These are phyloP conservation scores for Athalia cordata DNA, from an alignment of 2,888 invertebrate species.

Conservation along the genomic window DNA sequence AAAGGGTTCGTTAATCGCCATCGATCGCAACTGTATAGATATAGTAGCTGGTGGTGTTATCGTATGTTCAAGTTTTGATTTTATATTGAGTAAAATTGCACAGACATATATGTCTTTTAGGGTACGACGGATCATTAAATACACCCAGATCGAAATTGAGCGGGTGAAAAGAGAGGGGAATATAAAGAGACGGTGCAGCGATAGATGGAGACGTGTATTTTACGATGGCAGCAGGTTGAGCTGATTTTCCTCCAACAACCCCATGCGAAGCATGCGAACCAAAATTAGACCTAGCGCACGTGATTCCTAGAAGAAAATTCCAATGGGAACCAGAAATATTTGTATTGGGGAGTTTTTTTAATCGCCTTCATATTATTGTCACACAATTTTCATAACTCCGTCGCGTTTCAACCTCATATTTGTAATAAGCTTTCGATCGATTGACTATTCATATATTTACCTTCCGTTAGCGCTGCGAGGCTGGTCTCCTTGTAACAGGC, in stretches of 20 bases:
- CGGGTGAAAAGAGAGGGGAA: not conserved
- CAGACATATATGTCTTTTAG: no score
- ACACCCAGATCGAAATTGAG: not conserved
- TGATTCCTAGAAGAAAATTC: not conserved
- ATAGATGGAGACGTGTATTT: conserved; percentile 38
- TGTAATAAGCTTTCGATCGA: conserved; percentile 18
- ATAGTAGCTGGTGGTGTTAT: no score
- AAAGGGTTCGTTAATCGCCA: no score
- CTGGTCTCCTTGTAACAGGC: conserved; percentile 86
- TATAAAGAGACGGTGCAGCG: not conserved
- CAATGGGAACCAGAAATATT: no score
- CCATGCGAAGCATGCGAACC: conserved; percentile 37
- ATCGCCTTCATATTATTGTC: not conserved
- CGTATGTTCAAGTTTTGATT: not conserved
- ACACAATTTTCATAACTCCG: not conserved
- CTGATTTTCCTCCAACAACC: conserved; percentile 6
- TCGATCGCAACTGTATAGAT: no score
- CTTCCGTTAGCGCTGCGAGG: conserved; percentile 84
- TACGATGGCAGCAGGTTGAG: conserved; percentile 4
- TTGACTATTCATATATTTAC: conserved; percentile 71
- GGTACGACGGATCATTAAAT: not conserved
- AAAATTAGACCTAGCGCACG: conserved; percentile 21
- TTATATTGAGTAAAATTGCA: not conserved
- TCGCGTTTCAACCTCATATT: not conserved
- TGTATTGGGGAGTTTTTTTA: not conserved